phyloP scores from a whole-genome alignment of 2,888 invertebrate genomes.

The Eledone cirrhosa region DNA sequence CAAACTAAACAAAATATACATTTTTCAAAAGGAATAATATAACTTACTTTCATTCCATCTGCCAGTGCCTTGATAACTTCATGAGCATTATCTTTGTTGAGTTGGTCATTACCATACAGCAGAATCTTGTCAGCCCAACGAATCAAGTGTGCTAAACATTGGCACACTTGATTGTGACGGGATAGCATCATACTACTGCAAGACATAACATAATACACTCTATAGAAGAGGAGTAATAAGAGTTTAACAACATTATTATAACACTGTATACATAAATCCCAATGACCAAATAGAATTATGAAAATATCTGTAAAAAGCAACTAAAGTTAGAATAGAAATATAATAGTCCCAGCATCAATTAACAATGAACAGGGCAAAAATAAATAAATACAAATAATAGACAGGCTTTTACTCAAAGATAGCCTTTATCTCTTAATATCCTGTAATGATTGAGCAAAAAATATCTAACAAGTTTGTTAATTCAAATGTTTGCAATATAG shows the following conservation, averaged over 20 bases:
- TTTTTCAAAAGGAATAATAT: not conserved
- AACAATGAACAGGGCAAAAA: too few relatives aligned
- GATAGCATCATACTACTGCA: slow-evolving; percentile 77
- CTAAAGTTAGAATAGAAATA: too few relatives aligned
- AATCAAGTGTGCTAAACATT: slow-evolving; percentile 85
- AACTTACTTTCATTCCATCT: slow-evolving; percentile 76
- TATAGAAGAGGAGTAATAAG: not conserved
- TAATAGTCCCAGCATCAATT: too few relatives aligned
- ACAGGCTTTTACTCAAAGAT: too few relatives aligned
- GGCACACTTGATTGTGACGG: slow-evolving; percentile 86
- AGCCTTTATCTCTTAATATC: too few relatives aligned
- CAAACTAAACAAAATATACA: too few relatives aligned
- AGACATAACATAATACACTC: slow-evolving; percentile 18
- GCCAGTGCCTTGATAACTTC: slow-evolving; percentile 76
- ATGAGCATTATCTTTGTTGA: slow-evolving; percentile 53
- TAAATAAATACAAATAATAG: too few relatives aligned
- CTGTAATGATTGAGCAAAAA: too few relatives aligned
- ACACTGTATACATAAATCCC: too few relatives aligned
- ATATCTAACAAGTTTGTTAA: too few relatives aligned
- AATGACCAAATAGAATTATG: too few relatives aligned
- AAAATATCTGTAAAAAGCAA: not conserved
- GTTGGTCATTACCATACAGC: slow-evolving; percentile 67
- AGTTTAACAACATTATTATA: not conserved
- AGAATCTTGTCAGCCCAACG: slow-evolving; percentile 90
- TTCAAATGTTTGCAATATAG: too few relatives aligned